These are phyloP conservation scores for Calephelis nemesis DNA, from an alignment of 1,140 invertebrate genomes.

Conservation along the genomic window DNA sequence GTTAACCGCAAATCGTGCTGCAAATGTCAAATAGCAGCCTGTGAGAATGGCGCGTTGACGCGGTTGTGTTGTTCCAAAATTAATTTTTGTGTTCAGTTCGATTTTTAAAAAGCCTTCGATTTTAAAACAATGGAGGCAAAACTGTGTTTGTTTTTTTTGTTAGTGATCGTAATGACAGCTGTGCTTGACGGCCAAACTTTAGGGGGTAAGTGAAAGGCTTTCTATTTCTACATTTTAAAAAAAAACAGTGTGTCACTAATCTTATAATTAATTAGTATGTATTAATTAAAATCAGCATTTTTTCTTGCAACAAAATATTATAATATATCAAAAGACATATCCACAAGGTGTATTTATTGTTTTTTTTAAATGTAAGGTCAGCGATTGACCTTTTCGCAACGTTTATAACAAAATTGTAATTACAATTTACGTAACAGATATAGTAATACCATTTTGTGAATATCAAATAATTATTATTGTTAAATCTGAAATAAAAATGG, in stretches of 20 bases:
- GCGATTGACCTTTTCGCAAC: too few relatives aligned
- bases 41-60: conserved; percentile 44
- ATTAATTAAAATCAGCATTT: not conserved
- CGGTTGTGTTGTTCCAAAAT: conserved; percentile 45
- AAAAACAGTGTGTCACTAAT: conserved; percentile 13
- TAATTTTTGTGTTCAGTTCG: conserved; percentile 33
- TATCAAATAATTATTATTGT: too few relatives aligned
- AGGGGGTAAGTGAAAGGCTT: conserved; percentile 60
- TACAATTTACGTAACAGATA: too few relatives aligned
- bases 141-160: conserved; percentile 42
- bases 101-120: conserved; percentile 24
- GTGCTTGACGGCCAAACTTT: conserved; percentile 56
- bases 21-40: conserved; percentile 54
- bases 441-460: too few relatives aligned
- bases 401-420: too few relatives aligned
- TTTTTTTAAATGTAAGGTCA: too few relatives aligned
- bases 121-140: conserved; percentile 40
- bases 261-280: not conserved
- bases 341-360: too few relatives aligned
- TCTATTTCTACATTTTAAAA: conserved; percentile 3
- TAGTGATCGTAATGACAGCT: conserved; percentile 35
- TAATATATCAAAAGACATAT: too few relatives aligned
- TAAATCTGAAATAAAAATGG: too few relatives aligned
- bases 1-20: conserved; percentile 39
- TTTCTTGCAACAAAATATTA: too few relatives aligned